Evolutionary conservation across 2,797 vertebrate species (phyloP).

Genomic region (Yasuhikotakia modesta): DNA sequence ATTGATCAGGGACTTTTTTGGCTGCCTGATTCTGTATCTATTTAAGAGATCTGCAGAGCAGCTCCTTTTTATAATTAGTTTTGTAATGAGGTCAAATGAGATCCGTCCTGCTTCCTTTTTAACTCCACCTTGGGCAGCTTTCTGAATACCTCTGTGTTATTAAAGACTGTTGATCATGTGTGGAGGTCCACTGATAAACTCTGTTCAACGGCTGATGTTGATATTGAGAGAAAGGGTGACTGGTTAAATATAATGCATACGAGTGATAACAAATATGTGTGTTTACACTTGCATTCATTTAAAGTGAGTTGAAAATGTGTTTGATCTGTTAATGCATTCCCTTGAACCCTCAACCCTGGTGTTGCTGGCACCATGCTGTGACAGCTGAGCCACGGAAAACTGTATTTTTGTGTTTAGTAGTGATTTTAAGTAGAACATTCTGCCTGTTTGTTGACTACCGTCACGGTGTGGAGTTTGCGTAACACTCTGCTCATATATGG

Average conservation of each 20-base stretch:
- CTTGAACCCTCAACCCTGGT: background rate
- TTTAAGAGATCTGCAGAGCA: too few relatives aligned
- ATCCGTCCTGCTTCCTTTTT: background rate
- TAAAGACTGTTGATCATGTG: background rate
- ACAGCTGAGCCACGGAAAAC: background rate
- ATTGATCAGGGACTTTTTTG: too few relatives aligned
- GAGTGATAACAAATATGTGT: too few relatives aligned
- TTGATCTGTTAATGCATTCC: background rate
- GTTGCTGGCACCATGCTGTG: background rate
- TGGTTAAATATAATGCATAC: background rate
- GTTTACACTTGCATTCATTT: too few relatives aligned
- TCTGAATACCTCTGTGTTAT: background rate
- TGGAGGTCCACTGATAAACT: background rate
- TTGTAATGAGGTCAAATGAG: background rate
- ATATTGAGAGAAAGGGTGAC: background rate
- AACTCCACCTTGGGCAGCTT: background rate
- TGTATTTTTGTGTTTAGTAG: background rate
- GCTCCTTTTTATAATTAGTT: too few relatives aligned
- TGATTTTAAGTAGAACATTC: background rate
- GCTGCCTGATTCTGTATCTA: too few relatives aligned
- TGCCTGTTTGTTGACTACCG: slow-evolving; percentile 8
- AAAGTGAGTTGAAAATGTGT: too few relatives aligned
- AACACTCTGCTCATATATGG: background rate
- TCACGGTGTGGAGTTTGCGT: background rate
- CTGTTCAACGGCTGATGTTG: background rate